Conservation (phyloP, 1,140 invertebrate species). For the Drosophila nannoptera region DNA sequence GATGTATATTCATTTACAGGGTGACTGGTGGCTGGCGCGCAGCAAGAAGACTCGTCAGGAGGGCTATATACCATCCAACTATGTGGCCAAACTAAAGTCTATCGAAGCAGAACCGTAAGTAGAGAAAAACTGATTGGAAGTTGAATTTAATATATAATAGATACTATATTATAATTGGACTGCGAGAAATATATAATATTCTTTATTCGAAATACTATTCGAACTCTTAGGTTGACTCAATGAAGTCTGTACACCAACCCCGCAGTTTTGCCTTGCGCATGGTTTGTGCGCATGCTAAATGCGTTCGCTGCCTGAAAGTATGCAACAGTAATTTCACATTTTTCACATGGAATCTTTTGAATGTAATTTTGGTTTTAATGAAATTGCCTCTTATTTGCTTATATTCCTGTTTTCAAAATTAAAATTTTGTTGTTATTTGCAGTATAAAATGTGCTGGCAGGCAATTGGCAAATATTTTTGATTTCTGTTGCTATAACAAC, state of each 20-base stretch:
- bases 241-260: background rate
- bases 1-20: constrained; percentile 79
- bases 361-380: background rate
- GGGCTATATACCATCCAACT: constrained; percentile 99
- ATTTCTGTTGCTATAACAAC: constrained; percentile 40
- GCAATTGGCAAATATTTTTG: constrained; percentile 21
- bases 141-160: too few species aligned
- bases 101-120: constrained; percentile 99
- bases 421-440: background rate
- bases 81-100: constrained; percentile 98
- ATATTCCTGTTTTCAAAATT: background rate
- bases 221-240: background rate
- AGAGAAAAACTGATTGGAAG: background rate
- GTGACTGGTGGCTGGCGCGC: constrained; percentile 99
- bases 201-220: background rate
- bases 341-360: constrained; percentile 3
- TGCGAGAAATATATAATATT: background rate
- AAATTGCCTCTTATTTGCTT: constrained; percentile 7
- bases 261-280: too few species aligned
- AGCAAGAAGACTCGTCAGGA: constrained; percentile 96
- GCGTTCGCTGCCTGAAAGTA: constrained; percentile 5
- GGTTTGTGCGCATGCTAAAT: constrained; percentile 17
- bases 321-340: constrained; percentile 6
- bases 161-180: background rate
- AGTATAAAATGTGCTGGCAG: constrained; percentile 24